Conservation (phyloP, 1,140 invertebrate genomes). For the Harpegnathos saltator region DNA sequence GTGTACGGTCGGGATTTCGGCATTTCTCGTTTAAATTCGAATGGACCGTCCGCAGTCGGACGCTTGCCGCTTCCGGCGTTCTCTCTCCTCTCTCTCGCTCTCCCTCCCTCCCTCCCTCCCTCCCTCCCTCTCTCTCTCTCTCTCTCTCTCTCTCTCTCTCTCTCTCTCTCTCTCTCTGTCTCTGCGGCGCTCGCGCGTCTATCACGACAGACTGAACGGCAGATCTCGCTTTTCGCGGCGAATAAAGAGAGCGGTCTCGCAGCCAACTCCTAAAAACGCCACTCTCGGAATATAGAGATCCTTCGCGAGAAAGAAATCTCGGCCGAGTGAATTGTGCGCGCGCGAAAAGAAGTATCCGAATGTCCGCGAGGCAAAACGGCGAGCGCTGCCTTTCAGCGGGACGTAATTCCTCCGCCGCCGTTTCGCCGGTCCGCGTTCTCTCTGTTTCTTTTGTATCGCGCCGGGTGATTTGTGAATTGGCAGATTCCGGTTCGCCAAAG, state of each 20-base stretch:
- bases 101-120: constrained; percentile 32
- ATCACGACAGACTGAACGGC: constrained; percentile 9
- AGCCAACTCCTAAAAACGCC: neutral
- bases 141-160: constrained; percentile 29
- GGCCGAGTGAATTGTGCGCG: neutral
- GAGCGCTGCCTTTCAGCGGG: neutral
- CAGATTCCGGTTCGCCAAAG: neutral
- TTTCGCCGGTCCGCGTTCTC: neutral
- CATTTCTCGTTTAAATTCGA: constrained; percentile 39
- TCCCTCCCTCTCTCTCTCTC: too few species aligned
- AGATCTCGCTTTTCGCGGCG: neutral
- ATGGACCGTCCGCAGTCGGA: neutral
- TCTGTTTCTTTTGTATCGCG: neutral
- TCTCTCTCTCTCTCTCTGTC: neutral
- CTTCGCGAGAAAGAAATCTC: neutral
- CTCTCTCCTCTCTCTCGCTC: too few species aligned
- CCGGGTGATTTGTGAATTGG: neutral
- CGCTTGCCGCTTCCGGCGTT: neutral
- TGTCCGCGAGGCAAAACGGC: constrained; percentile 5
- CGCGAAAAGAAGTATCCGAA: neutral
- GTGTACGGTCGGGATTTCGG: constrained; percentile 19
- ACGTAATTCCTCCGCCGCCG: neutral
- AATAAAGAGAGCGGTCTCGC: neutral
- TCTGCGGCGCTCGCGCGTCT: constrained; percentile 58
- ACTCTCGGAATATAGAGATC: neutral